Conservation (phyloP, 1,140 invertebrate genomes). For the Drosophila varians region DNA sequence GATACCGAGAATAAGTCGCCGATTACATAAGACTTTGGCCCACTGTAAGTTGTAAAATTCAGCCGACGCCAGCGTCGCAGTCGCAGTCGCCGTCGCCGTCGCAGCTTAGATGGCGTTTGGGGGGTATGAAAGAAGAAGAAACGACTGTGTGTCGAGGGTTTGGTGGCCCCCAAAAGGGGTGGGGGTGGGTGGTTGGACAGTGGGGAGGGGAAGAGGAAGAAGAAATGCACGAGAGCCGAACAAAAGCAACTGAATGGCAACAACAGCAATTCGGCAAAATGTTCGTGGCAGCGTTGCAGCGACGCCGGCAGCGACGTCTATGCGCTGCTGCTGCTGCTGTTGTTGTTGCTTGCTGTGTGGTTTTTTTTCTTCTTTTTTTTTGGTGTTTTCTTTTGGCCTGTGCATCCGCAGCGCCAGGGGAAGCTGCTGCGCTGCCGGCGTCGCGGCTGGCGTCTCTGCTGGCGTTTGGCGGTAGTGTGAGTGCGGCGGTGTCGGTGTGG, state of each 20-base stretch:
- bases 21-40: neutral
- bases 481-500: neutral
- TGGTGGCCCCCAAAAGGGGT: slow-evolving; percentile 25
- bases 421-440: slow-evolving; percentile 63
- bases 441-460: slow-evolving; percentile 23
- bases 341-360: neutral
- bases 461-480: slow-evolving; percentile 1
- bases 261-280: slow-evolving; percentile 66
- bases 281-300: slow-evolving; percentile 59
- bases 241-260: slow-evolving; percentile 19
- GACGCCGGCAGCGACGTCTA: slow-evolving; percentile 35
- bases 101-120: slow-evolving; percentile 41
- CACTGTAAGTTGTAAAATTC: slow-evolving; percentile 38
- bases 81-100: slow-evolving; percentile 27
- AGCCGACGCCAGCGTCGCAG: slow-evolving; percentile 6
- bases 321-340: neutral
- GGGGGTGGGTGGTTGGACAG: slow-evolving; percentile 19
- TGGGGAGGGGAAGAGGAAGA: neutral
- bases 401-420: slow-evolving; percentile 41
- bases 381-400: slow-evolving; percentile 66
- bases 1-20: neutral
- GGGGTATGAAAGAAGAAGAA: slow-evolving; percentile 5
- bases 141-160: neutral
- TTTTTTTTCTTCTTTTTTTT: slow-evolving; percentile 31
- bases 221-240: slow-evolving; percentile 36